These are phyloP conservation scores for Cyclura pinguis DNA, from an alignment of 2,797 vertebrate genomes.

Conservation along the genomic window DNA sequence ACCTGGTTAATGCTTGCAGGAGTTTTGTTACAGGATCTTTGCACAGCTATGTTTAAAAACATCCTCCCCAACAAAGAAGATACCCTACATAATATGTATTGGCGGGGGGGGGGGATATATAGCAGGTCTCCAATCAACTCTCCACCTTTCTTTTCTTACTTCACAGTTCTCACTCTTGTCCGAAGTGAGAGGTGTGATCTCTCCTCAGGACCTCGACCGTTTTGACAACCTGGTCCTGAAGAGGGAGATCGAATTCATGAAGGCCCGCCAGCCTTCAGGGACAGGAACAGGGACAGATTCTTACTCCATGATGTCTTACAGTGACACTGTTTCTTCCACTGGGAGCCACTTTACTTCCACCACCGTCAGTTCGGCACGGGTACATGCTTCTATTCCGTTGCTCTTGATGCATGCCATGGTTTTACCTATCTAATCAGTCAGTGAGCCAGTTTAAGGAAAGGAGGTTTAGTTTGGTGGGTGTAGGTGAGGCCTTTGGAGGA, in stretches of 20 bases:
- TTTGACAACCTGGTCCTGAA: conserved; percentile 94
- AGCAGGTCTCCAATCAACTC: background rate
- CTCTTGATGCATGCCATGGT: background rate
- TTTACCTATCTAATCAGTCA: background rate
- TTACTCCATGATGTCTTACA: conserved; percentile 90
- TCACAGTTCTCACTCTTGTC: conserved; percentile 93
- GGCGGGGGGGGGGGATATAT: background rate
- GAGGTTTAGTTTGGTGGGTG: background rate
- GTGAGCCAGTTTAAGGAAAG: background rate
- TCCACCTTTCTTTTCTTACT: conserved; percentile 4
- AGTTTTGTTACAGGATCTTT: background rate
- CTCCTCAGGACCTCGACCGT: conserved; percentile 91
- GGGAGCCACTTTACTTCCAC: conserved; percentile 95
- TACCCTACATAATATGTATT: background rate
- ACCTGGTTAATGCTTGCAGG: background rate
- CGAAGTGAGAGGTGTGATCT: conserved; percentile 90
- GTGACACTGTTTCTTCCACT: conserved; percentile 91
- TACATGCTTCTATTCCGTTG: conserved; percentile 69
- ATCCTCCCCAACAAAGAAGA: background rate
- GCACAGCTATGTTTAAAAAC: background rate
- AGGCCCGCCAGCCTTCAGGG: conserved; percentile 87
- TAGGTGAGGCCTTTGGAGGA: background rate
- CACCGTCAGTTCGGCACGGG: conserved; percentile 95
- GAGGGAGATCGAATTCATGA: conserved; percentile 94
- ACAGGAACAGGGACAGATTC: conserved; percentile 80